Evolutionary conservation across 2,113 vertebrate genomes (phyloP), one percentile per base, ranked within the genome.

Genomic region (Nestor notabilis): DNA sequence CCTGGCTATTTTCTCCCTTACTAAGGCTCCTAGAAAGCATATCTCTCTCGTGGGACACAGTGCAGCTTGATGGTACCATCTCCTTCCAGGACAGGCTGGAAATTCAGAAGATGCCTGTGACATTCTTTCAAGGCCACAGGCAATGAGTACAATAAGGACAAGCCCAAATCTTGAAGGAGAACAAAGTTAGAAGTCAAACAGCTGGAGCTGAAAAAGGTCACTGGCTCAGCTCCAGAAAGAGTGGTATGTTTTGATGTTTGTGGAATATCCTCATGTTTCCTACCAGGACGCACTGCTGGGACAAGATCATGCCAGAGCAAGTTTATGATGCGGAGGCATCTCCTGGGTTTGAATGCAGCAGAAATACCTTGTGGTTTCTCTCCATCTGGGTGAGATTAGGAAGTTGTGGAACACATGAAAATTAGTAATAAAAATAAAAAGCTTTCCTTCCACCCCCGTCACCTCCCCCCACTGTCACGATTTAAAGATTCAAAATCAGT

Each of bases 351-450:
- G 66, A 69, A 81, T 90, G 70, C 63, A 76, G 58, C 91, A 97
- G 89, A 95, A 97, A 94, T 95, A 93, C 93, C 78, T 94, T 46
- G 63, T 94, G 87, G 83, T 92, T 92, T 96, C 64, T 77, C 46
- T 87, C 39, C 95, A 95, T 90, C 92, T 97, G 93, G 3, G 4
- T 55, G 79, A 93, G 92, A 97, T 95, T 96, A 95, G 27, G 66
- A 75, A 92, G 72, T 75, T 72, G 72, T 90, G 72, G 80, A 94
- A 90, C 95, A 95, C 69, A 93, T 90, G 85, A 90, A 96, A 93
- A 95, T 94, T 80, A 94, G 86, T 86, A 93, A 95, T 89, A 93
- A 94, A 94, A 96, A 94, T 86, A 80, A 93, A 96, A 96, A 92
- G 83, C 64, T 95, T 94, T 96, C 71, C 76, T 94, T 92, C 87